A percentile compares a stretch with the other conserved stretches of the same genome.
These are phyloP conservation scores for Botia almorhae DNA, from an alignment of 2,797 vertebrate species.

Conservation along the genomic window DNA sequence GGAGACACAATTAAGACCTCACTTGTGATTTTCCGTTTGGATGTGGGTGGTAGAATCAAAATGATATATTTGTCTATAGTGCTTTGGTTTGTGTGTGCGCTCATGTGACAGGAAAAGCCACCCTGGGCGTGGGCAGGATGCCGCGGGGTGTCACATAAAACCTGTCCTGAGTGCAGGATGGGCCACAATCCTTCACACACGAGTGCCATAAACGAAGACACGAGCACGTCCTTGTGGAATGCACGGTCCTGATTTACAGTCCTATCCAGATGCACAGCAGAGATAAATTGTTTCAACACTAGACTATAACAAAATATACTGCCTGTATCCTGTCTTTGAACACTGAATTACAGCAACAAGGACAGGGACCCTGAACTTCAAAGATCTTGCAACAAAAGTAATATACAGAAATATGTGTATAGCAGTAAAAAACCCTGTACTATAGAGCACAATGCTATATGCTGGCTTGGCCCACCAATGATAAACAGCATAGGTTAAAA, in stretches of 20 bases:
- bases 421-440: background rate
- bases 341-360: background rate
- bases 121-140: conserved; percentile 1
- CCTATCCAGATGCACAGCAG: conserved; percentile 66
- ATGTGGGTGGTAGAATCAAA: conserved; percentile 3
- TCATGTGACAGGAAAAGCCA: conserved; percentile 20
- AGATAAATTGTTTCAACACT: conserved; percentile 37
- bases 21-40: background rate
- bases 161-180: conserved; percentile 9
- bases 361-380: conserved; percentile 31
- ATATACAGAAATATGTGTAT: conserved; percentile 10
- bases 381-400: conserved; percentile 17
- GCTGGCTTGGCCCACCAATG: conserved; percentile 59
- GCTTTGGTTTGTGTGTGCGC: conserved; percentile 3
- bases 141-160: conserved; percentile 26
- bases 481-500: conserved; percentile 78
- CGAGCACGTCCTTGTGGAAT: conserved; percentile 72
- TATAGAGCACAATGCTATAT: conserved; percentile 68
- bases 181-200: conserved; percentile 31
- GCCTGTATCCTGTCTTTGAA: conserved; percentile 54
- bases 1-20: background rate
- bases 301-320: conserved; percentile 44
- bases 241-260: conserved; percentile 68
- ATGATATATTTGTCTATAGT: background rate
- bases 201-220: conserved; percentile 48